Evolutionary conservation across 1,140 invertebrate species (phyloP).

Genomic region (Homalodisca vitripennis): DNA sequence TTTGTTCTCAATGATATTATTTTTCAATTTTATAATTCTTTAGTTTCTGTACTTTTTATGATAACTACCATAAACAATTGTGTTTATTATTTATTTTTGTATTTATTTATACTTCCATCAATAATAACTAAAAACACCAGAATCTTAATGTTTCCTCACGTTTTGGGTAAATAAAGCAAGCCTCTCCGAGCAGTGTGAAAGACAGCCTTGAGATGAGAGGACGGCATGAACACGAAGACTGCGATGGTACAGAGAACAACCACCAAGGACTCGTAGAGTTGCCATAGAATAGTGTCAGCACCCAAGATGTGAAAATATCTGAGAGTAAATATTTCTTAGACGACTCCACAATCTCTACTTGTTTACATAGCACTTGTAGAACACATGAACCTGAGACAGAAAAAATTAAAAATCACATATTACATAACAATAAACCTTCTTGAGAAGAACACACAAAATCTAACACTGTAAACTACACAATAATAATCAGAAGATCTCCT

Average conservation of each 20-base stretch:
- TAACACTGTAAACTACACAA: no score
- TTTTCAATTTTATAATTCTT: no score
- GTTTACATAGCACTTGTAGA: not conserved
- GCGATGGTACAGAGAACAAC: not conserved
- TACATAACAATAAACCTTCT: no score
- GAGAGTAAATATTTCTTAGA: not conserved
- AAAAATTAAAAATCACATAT: not conserved
- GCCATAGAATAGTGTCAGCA: conserved; percentile 10
- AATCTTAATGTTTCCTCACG: not conserved
- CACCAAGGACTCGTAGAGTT: not conserved
- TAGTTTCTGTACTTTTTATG: no score
- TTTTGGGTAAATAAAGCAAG: not conserved
- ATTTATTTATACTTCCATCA: not conserved
- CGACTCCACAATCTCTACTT: not conserved
- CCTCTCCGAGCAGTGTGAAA: not conserved
- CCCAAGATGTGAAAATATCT: not conserved
- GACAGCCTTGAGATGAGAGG: not conserved
- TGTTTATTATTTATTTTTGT: no score
- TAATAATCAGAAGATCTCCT: no score
- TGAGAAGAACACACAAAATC: no score
- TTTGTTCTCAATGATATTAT: no score
- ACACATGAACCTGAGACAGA: not conserved
- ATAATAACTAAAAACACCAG: not conserved
- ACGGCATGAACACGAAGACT: not conserved
- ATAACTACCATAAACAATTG: no score